Evolutionary conservation across 2,888 invertebrate genomes (phyloP).

Genomic region (Agriopis leucophaearia): DNA sequence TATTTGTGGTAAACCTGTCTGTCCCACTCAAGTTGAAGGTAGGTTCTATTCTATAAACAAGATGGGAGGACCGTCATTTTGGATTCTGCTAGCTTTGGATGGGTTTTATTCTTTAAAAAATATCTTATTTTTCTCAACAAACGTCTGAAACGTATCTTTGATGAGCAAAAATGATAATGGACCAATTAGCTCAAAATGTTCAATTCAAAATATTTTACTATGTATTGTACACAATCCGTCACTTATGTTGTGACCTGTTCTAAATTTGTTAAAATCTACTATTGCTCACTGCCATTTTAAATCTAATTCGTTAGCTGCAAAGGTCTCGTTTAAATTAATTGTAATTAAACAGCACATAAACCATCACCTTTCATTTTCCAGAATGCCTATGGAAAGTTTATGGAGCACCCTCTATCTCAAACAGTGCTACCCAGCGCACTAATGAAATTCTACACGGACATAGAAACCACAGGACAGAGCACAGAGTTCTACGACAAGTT

Average conservation of each 20-base stretch:
- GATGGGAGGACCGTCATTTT: neutral
- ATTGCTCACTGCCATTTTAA: neutral
- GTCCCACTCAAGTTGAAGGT: conserved; percentile 81
- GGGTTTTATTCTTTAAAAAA: neutral
- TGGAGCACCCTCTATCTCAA: conserved; percentile 93
- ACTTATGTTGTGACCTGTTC: too few relatives aligned
- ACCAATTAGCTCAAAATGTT: too few relatives aligned
- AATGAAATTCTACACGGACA: conserved; percentile 99
- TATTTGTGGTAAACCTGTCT: conserved; percentile 92
- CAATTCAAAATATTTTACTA: too few relatives aligned
- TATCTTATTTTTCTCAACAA: too few relatives aligned
- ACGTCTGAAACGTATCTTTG: too few relatives aligned
- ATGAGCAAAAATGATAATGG: too few relatives aligned
- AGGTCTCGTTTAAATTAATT: neutral
- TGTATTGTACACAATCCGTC: too few relatives aligned
- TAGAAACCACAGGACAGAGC: conserved; percentile 98
- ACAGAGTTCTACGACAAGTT: conserved; percentile 99
- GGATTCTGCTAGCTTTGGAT: neutral
- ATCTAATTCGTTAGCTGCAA: neutral
- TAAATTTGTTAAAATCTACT: too few relatives aligned
- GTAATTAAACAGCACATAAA: neutral
- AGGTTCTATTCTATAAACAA: neutral
- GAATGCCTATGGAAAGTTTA: conserved; percentile 90
- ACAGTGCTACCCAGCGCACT: conserved; percentile 94
- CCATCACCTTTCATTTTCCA: neutral